A percentile compares a stretch with the other conserved stretches of the same genome.
Evolutionary conservation across 2,797 vertebrate species (phyloP).

Genomic region (Alectoris magna): DNA sequence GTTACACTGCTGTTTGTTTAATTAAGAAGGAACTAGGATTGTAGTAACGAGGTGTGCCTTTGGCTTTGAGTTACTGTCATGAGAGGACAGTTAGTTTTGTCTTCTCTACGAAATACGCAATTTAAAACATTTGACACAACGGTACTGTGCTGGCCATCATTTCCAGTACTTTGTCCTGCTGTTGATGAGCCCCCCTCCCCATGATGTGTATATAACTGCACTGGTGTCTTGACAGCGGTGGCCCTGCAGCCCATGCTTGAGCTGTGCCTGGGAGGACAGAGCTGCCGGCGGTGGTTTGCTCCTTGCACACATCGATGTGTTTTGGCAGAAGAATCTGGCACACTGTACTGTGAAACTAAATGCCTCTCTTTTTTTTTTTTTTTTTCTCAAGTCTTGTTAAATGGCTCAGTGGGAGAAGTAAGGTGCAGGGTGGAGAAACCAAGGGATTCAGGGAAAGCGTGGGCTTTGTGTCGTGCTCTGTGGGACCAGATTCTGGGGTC

Average conservation of each 20-base stretch:
- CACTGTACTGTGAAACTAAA: neutral
- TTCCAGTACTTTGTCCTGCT: neutral
- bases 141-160: neutral
- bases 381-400: neutral
- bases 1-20: neutral
- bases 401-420: neutral
- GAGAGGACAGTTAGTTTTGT: neutral
- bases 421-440: neutral
- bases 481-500: neutral
- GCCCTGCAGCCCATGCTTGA: neutral
- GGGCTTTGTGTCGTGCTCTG: accelerated
- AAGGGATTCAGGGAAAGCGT: neutral
- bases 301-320: neutral
- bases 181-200: accelerated
- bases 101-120: neutral
- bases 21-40: neutral
- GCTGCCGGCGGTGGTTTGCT: neutral
- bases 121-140: neutral
- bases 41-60: slow-evolving; percentile 14
- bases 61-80: neutral
- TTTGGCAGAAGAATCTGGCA: neutral
- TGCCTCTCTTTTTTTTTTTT: neutral
- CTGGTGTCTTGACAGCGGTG: neutral
- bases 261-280: neutral
- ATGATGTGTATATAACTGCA: accelerated